These are phyloP conservation scores for pig (Sus scrofa) DNA, from an alignment of 2,113 vertebrate species.

Conservation along the genomic window T2T-Sscrofa CM000818.6:11927001-11927500, in stretches of 20 bases:
- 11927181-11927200: conserved; percentile 21
- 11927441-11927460: conserved; percentile 46
- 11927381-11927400: background rate
- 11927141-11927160: background rate
- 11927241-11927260: background rate
- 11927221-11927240: background rate
- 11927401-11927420: background rate
- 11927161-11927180: background rate
- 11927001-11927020: background rate
- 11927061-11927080: background rate
- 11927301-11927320: conserved; percentile 23
- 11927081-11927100: conserved; percentile 6
- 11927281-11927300: conserved; percentile 5
- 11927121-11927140: background rate
- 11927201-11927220: conserved; percentile 13
- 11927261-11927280: background rate
- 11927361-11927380: background rate
- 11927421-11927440: background rate
- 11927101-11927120: conserved; percentile 13
- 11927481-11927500: too few relatives aligned
- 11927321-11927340: background rate
- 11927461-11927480: background rate
- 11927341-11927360: background rate
- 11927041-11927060: background rate
- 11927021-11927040: too few relatives aligned